A percentile compares a stretch with the other conserved stretches of the same genome.
Conservation (phyloP, 2,113 vertebrate genomes). For the Crotalus horridus region DNA sequence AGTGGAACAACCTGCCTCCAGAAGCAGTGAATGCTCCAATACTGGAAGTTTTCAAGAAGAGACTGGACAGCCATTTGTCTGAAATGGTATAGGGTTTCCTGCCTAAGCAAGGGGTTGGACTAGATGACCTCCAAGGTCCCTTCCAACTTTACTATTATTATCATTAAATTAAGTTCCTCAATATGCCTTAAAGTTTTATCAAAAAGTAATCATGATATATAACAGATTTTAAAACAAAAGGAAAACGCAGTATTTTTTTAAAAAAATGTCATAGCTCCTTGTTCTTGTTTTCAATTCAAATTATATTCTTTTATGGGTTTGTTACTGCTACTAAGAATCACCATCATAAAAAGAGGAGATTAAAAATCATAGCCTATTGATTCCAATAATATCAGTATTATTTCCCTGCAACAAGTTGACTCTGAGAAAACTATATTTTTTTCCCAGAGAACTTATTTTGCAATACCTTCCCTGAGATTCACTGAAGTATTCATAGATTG, state of each 20-base stretch:
- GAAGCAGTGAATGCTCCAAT: too few relatives aligned
- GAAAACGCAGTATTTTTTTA: neutral
- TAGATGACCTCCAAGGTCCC: too few relatives aligned
- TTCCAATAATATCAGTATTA: neutral
- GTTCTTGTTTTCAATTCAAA: neutral
- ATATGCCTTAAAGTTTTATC: neutral
- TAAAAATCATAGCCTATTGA: neutral
- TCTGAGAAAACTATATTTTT: neutral
- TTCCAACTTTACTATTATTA: too few relatives aligned
- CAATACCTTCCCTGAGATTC: neutral
- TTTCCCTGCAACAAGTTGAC: neutral
- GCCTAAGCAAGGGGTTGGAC: too few relatives aligned
- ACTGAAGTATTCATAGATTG: neutral
- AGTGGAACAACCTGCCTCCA: too few relatives aligned
- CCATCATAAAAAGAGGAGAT: neutral
- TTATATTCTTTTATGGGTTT: neutral
- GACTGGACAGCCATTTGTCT: too few relatives aligned
- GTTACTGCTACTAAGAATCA: neutral
- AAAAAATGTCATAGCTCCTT: neutral
- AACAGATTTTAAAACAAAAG: conserved; percentile 1
- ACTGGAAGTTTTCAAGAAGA: too few relatives aligned
- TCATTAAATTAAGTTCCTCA: neutral
- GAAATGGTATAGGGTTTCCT: too few relatives aligned
- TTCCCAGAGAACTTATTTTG: neutral
- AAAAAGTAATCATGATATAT: neutral